Percentiles rank a stretch among this genome's conserved stretches.
phyloP scores from a whole-genome alignment of 2,888 invertebrate genomes.

The Cosmia trapezina region DNA sequence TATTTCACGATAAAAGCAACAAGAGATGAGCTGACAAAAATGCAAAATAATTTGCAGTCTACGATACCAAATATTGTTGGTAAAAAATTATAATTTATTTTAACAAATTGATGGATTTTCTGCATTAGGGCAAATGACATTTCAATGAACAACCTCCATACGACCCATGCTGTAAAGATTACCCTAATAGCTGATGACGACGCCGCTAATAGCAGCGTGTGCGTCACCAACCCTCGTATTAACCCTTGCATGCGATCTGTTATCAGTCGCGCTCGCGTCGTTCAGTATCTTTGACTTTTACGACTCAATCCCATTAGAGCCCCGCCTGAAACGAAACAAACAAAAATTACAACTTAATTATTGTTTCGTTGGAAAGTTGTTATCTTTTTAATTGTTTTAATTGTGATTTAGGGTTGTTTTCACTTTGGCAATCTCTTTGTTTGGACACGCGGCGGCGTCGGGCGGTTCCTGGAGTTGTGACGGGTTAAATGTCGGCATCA shows the following conservation, averaged over 20 bases:
- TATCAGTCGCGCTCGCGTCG: conserved; percentile 47
- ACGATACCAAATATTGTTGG: not conserved
- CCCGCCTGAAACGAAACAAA: conserved; percentile 73
- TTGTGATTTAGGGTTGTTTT: conserved; percentile 78
- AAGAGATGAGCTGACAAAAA: not conserved
- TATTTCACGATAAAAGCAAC: not conserved
- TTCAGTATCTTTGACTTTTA: conserved; percentile 52
- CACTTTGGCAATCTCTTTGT: conserved; percentile 68
- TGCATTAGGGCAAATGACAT: not conserved
- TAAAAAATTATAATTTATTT: not conserved
- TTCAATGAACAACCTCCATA: not conserved
- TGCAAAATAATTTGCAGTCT: not conserved
- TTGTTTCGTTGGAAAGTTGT: conserved; percentile 72
- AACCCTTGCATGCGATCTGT: conserved; percentile 41
- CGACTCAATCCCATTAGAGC: conserved; percentile 65
- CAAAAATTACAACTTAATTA: conserved; percentile 82
- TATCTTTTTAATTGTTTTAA: conserved; percentile 81
- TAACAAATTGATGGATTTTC: not conserved
- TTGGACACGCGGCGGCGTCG: conserved; percentile 56
- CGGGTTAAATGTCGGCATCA: conserved; percentile 45
- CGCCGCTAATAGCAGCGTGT: conserved; percentile 6
- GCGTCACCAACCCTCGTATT: conserved; percentile 34
- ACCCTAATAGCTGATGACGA: conserved; percentile 14
- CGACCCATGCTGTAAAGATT: conserved; percentile 10
- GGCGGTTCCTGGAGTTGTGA: conserved; percentile 32